Evolutionary conservation across 2,113 vertebrate species (phyloP).

Genomic region (Ptychochromis oligacanthus): DNA sequence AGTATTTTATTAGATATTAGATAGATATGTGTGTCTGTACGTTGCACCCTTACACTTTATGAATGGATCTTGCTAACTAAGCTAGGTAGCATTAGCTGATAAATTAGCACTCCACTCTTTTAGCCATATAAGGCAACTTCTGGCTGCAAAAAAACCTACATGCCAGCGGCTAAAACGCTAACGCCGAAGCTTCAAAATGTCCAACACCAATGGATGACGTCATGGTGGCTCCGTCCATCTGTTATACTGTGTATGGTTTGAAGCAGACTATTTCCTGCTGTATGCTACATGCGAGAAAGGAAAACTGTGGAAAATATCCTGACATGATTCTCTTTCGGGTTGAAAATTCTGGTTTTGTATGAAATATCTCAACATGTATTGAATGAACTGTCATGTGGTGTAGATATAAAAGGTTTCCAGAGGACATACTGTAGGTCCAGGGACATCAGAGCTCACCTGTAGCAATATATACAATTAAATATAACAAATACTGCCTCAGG

Average conservation of each 20-base stretch:
- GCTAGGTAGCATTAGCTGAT: background rate
- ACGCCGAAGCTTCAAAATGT: background rate
- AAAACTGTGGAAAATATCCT: background rate
- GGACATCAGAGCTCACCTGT: background rate
- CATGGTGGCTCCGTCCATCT: background rate
- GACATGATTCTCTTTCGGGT: background rate
- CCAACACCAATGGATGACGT: no score
- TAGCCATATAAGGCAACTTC: background rate
- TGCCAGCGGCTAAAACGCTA: background rate
- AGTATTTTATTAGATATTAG: background rate
- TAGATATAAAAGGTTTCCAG: background rate
- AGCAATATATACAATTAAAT: background rate
- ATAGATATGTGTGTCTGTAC: background rate
- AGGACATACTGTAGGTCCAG: background rate
- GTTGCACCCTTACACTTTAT: background rate
- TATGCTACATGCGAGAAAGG: background rate
- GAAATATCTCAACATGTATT: background rate
- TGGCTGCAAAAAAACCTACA: no score
- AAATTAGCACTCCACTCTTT: background rate
- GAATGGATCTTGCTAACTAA: background rate
- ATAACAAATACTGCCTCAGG: fast-evolving
- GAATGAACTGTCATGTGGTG: background rate
- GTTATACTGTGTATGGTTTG: background rate
- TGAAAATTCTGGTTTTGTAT: background rate
- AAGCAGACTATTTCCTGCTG: background rate